Percentiles rank a stretch among this genome's conserved stretches.
Conservation (phyloP, 2,797 vertebrate genomes). For the Malacoraja senta region DNA sequence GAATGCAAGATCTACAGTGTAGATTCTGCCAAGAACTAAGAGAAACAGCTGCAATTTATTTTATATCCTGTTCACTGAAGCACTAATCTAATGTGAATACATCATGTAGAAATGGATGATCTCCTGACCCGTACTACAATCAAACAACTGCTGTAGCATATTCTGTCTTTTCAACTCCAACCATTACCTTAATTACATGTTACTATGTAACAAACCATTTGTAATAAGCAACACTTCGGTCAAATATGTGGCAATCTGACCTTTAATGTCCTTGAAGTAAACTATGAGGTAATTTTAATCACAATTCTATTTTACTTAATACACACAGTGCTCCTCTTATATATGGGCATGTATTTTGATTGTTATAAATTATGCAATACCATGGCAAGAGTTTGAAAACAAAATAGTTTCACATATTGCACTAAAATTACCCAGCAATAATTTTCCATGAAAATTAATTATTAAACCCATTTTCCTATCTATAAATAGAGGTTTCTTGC, state of each 20-base stretch:
- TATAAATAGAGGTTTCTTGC: slow-evolving; percentile 19
- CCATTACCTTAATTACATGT: slow-evolving; percentile 61
- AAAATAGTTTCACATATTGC: not conserved
- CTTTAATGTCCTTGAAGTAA: slow-evolving; percentile 56
- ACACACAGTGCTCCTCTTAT: not conserved
- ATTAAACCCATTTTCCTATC: not conserved
- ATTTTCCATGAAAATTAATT: not conserved
- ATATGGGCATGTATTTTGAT: not conserved
- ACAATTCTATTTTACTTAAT: slow-evolving; percentile 45
- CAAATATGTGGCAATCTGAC: slow-evolving; percentile 46
- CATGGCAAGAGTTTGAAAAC: not conserved
- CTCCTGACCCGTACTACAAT: slow-evolving; percentile 60
- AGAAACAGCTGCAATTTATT: slow-evolving; percentile 60
- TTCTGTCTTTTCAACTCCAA: slow-evolving; percentile 55
- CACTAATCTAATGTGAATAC: slow-evolving; percentile 62
- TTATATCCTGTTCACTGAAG: slow-evolving; percentile 60
- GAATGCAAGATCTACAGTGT: slow-evolving; percentile 14
- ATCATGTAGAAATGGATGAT: slow-evolving; percentile 57
- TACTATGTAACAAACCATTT: slow-evolving; percentile 58
- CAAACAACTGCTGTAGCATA: slow-evolving; percentile 56
- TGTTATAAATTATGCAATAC: slow-evolving; percentile 25
- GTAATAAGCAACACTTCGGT: slow-evolving; percentile 60
- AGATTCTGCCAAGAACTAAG: slow-evolving; percentile 42
- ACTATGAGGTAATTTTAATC: slow-evolving; percentile 44
- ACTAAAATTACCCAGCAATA: slow-evolving; percentile 21